Evolutionary conservation across 2,888 invertebrate species (phyloP).

Genomic region (Lysandra bellargus): DNA sequence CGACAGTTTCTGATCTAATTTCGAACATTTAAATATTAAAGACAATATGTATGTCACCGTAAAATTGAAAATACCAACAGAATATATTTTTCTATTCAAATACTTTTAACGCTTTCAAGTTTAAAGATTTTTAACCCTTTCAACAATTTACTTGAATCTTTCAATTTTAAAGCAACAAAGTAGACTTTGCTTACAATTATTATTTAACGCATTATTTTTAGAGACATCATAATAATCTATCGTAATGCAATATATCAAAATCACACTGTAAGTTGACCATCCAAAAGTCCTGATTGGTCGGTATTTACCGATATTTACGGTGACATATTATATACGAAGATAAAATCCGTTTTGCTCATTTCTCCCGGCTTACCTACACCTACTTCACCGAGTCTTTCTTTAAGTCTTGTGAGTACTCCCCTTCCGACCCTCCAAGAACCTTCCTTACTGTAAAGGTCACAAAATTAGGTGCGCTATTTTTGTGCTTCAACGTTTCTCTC

Average conservation of each 20-base stretch:
- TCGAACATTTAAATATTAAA: constrained; percentile 30
- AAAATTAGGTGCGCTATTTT: constrained; percentile 26
- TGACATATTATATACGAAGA: constrained; percentile 18
- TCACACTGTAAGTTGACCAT: not conserved
- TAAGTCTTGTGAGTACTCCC: constrained; percentile 30
- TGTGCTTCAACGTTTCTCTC: constrained; percentile 12
- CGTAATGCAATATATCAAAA: not conserved
- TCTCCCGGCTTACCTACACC: constrained; percentile 18
- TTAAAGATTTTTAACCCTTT: too few relatives aligned
- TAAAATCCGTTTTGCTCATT: constrained; percentile 27
- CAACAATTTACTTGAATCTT: too few relatives aligned
- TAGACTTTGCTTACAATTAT: too few relatives aligned
- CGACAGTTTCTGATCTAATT: constrained; percentile 36
- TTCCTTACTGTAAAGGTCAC: constrained; percentile 22
- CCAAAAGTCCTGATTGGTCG: not conserved
- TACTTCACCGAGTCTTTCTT: constrained; percentile 27
- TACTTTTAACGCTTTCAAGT: not conserved
- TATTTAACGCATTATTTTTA: not conserved
- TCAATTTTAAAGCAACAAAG: too few relatives aligned
- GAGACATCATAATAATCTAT: not conserved
- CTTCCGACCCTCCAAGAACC: constrained; percentile 1
- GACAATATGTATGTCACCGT: constrained; percentile 26
- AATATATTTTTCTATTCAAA: not conserved
- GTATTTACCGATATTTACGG: not conserved
- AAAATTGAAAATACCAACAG: not conserved